A percentile compares a stretch with the other conserved stretches of the same genome.
Evolutionary conservation across 2,797 vertebrate genomes (phyloP).

Genomic region (Corythornis leucogaster): DNA sequence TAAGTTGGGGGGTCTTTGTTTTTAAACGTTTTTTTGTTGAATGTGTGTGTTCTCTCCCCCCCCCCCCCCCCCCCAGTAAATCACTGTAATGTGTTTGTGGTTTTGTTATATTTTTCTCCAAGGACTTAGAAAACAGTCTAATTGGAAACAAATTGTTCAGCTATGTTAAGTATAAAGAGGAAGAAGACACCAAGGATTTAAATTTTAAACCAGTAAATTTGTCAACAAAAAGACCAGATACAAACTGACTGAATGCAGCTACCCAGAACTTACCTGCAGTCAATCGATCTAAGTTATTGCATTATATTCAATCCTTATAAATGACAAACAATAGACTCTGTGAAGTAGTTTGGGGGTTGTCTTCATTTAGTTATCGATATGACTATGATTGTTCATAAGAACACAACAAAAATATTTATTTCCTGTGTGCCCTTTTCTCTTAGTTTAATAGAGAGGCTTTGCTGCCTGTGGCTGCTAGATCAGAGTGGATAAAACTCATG

Average conservation of each 20-base stretch:
- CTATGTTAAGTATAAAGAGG: constrained; percentile 6
- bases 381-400: neutral
- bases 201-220: constrained; percentile 29
- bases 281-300: neutral
- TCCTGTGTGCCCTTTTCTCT: neutral
- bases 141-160: constrained; percentile 59
- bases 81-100: constrained; percentile 1
- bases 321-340: neutral
- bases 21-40: too few relatives aligned
- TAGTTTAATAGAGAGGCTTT: neutral
- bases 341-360: neutral
- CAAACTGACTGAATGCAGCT: neutral
- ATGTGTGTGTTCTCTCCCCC: too few relatives aligned
- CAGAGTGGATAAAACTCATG: neutral
- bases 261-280: neutral
- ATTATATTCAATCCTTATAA: neutral
- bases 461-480: neutral
- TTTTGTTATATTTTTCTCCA: constrained; percentile 39
- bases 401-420: neutral
- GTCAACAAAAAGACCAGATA: constrained; percentile 9
- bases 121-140: constrained; percentile 29
- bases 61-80: too few relatives aligned
- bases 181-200: constrained; percentile 1
- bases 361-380: neutral
- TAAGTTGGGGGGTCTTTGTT: too few relatives aligned